Evolutionary conservation across 2,888 invertebrate genomes (phyloP), one percentile per base, ranked within the genome.

Genomic region (Perizoma flavofasciatum): DNA sequence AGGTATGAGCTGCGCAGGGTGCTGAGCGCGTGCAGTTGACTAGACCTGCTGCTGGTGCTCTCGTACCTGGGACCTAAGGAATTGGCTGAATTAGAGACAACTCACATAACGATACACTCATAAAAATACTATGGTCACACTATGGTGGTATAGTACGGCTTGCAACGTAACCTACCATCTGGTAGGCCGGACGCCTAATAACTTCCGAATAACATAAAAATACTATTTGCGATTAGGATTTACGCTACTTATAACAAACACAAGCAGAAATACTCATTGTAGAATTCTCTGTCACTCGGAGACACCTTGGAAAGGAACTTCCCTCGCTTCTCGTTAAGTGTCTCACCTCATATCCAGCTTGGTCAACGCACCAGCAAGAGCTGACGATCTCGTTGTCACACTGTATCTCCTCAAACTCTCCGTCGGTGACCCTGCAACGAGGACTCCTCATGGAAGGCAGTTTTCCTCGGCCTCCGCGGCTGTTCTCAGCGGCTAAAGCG

Each of bases 281-380:
- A 22, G 22, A 22, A 22, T 22, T 22, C 22, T 22, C 22, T 3
- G 22, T 3, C 22, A 22, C 22, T 22, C 22, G 22, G 22, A 22
- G 22, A 22, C 22, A 22, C 22, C 22, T 22, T 22, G 22, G 3
- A 22, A 22, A 22, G 22, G 22, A 22, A 22, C 22, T 22, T 22
- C 22, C 22, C 22, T 22, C 22, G 22, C 22, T 22, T 22, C 22
- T 22, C 22, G 22, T 22, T 22, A 22, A 22, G 3, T 22, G 22
- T 35, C 77, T 75, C 11, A 91, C 92, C 90, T 97, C 97, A 67
- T 94, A 94, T 0, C 97, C 97, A 64, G 95, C 93, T 62, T 95
- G 93, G 77, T 97, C 96, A 6, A 97, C 96, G 80, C 97, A 97
- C 97, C 97, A 97, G 79, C 97, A 97, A 39, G 93, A 93, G 74